Conservation (phyloP, 2,113 vertebrate genomes). For the Thryonomys swinderianus region DNA sequence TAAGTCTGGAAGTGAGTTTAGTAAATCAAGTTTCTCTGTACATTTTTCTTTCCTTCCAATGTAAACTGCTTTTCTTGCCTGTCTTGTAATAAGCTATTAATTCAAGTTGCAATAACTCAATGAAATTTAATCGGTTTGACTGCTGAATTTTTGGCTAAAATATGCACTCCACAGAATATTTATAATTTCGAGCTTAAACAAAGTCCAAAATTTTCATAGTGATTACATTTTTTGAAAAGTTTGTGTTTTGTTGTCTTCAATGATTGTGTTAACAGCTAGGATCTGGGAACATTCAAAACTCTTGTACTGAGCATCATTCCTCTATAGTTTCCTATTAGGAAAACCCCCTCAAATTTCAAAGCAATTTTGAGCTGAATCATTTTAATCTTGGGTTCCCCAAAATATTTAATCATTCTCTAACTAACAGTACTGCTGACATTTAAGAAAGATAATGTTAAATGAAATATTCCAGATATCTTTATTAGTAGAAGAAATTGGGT, state of each 20-base stretch:
- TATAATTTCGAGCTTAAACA: neutral
- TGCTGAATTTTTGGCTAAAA: neutral
- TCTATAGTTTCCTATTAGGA: neutral
- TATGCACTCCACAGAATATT: neutral
- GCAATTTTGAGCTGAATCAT: neutral
- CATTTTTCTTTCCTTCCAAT: neutral
- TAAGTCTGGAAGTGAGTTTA: neutral
- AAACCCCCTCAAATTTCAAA: constrained; percentile 19
- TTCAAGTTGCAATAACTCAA: neutral
- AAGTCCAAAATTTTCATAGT: neutral
- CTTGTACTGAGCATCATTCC: neutral
- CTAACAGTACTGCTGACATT: neutral
- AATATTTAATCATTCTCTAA: neutral
- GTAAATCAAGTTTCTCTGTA: constrained; percentile 21
- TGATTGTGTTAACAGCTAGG: neutral
- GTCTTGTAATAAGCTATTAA: neutral
- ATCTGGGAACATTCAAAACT: neutral
- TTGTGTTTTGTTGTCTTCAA: constrained; percentile 27
- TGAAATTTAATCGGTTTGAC: neutral
- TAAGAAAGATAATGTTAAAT: neutral
- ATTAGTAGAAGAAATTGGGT: neutral
- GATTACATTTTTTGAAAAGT: neutral
- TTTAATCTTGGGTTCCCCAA: constrained; percentile 2
- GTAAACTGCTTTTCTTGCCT: neutral
- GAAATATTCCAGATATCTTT: neutral